These are phyloP conservation scores for Apeltes quadracus DNA, from an alignment of 2,113 vertebrate genomes.

Conservation along the genomic window DNA sequence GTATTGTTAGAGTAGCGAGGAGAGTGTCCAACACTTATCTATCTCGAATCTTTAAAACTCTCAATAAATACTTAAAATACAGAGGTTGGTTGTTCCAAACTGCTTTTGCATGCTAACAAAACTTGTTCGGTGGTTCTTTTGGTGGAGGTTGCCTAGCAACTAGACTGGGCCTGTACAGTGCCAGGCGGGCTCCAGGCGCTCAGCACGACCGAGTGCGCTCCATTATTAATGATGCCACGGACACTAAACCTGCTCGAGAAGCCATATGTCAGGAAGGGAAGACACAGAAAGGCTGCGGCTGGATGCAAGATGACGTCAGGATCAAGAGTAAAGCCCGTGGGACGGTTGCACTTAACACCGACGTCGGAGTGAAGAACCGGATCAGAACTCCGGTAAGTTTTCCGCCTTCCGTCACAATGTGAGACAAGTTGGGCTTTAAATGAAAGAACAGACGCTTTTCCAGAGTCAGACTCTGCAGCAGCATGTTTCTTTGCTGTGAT, in stretches of 20 bases:
- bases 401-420: not conserved
- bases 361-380: slow-evolving; percentile 4
- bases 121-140: not conserved
- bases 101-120: not conserved
- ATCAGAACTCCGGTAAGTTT: slow-evolving; percentile 49
- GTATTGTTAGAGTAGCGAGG: not conserved
- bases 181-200: slow-evolving; percentile 52
- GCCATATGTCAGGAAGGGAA: slow-evolving; percentile 43
- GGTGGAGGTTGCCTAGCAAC: slow-evolving; percentile 56
- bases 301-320: not conserved
- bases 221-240: slow-evolving; percentile 70
- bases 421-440: not conserved
- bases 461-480: not conserved
- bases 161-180: slow-evolving; percentile 29
- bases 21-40: not conserved
- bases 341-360: not conserved
- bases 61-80: not conserved
- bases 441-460: not conserved
- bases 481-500: not conserved
- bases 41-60: not conserved
- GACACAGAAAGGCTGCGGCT: slow-evolving; percentile 1
- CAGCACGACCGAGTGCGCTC: slow-evolving; percentile 32
- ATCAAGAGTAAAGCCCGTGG: slow-evolving; percentile 6
- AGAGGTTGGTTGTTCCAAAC: not conserved
- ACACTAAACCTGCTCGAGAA: slow-evolving; percentile 52